Evolutionary conservation across 1,140 invertebrate genomes (phyloP), one percentile per base, ranked within the genome.

Genomic region (Heliconius hermathena): DNA sequence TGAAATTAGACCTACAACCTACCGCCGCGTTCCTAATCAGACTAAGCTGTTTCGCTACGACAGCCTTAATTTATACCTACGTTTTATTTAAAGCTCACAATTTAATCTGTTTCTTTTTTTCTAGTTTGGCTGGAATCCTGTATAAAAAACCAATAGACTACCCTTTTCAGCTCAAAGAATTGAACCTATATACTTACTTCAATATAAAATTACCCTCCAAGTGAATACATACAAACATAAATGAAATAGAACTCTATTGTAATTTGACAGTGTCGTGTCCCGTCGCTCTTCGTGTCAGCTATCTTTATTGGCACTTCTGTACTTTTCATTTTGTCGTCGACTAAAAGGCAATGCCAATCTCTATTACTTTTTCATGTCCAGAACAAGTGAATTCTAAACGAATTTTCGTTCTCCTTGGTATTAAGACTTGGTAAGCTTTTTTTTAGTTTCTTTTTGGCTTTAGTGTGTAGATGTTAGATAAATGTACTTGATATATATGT

Each of bases 301-400:
- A 57, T 1, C 20, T 74, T 74, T 74, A 74, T 74, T 49, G 49
- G 73, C 20, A 29, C 73, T 49, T 18, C 26, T 54, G 11, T 74
- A 46, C 26, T 13, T 26, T 78, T 76, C 26, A 66, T n/a, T 22
- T n/a, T 16, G 60, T 16, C 11, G 22, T 66, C 60, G 60, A 66
- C 60, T 66, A 74, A 78, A 74, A 66, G 38, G 72, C 54, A 49
- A 20, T 36, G 26, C 26, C 36, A 74, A 71, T 74, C 78, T 75
- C 73, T 29, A 79, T 79, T 75, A 75, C 60, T n/a, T 20, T 74
- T 79, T 75, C 78, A 75, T 75, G 78, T 71, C 38, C 78, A 54
- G 73, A 71, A 49, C 73, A 79, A 79, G 66, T 79, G 49, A 75
- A 75, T 72, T 72, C 36, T 72, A 9, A 38, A 72, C 20, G 70